A percentile compares a stretch with the other conserved stretches of the same genome.
Conservation (phyloP, 2,797 vertebrate species). For the Pterois miles region DNA sequence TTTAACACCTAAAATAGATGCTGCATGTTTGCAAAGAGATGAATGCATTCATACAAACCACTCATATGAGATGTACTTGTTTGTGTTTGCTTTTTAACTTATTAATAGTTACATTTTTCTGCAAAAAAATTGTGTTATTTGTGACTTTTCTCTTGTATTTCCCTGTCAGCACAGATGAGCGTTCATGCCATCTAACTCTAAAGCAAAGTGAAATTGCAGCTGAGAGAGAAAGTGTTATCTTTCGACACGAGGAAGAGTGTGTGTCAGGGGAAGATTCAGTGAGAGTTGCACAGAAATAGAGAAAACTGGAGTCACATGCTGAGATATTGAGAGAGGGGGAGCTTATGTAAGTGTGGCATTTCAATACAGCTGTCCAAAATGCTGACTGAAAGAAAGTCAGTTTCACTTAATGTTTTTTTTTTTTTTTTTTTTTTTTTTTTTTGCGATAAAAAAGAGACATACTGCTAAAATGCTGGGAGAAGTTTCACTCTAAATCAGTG, state of each 20-base stretch:
- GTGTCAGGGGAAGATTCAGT: conserved; percentile 31
- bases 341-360: conserved; percentile 58
- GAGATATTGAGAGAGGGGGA: conserved; percentile 19
- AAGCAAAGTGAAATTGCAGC: conserved; percentile 22
- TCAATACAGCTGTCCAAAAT: conserved; percentile 56
- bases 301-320: conserved; percentile 39
- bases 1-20: not conserved
- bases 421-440: no score
- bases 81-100: not conserved
- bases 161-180: conserved; percentile 5
- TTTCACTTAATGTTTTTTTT: conserved; percentile 61
- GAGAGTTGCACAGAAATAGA: conserved; percentile 29
- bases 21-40: not conserved
- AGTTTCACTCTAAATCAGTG: conserved; percentile 38
- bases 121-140: not conserved
- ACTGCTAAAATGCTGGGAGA: conserved; percentile 23
- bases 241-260: not conserved
- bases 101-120: not conserved
- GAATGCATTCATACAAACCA: not conserved
- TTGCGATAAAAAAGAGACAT: conserved; percentile 46
- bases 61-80: not conserved
- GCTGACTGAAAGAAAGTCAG: conserved; percentile 61
- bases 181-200: not conserved
- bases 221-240: conserved; percentile 28
- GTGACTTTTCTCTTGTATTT: not conserved